Evolutionary conservation across 2,113 vertebrate species (phyloP).

Genomic region (Corvus hawaiiensis): DNA sequence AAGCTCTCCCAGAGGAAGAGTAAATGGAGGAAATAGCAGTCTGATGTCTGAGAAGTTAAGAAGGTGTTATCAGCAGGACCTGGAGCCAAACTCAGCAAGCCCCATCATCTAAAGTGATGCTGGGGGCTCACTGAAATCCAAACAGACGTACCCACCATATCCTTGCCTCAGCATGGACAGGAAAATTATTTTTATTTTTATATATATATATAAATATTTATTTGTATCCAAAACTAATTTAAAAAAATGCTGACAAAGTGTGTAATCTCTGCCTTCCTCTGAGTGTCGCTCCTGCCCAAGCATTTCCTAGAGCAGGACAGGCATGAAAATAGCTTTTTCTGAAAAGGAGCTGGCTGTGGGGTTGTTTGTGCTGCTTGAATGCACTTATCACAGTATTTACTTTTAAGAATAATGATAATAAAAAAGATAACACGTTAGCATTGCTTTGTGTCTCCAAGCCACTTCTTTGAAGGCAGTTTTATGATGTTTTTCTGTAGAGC

Average conservation of each 20-base stretch:
- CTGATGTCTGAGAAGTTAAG: neutral
- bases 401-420: neutral
- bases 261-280: neutral
- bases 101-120: neutral
- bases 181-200: neutral
- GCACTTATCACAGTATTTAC: neutral
- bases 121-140: neutral
- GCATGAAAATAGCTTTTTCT: neutral
- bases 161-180: neutral
- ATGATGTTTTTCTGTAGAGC: neutral
- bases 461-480: neutral
- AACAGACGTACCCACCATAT: too few species aligned
- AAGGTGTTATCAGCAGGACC: neutral
- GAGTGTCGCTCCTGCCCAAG: neutral
- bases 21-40: neutral
- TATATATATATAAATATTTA: neutral
- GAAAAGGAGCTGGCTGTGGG: neutral
- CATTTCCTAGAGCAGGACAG: neutral
- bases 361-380: neutral
- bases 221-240: neutral
- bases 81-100: neutral
- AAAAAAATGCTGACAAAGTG: neutral
- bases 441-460: neutral
- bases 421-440: fast-evolving
- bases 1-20: neutral